Base-by-base conservation (phyloP, 2,113 vertebrate species). In the Perca fluviatilis region DNA sequence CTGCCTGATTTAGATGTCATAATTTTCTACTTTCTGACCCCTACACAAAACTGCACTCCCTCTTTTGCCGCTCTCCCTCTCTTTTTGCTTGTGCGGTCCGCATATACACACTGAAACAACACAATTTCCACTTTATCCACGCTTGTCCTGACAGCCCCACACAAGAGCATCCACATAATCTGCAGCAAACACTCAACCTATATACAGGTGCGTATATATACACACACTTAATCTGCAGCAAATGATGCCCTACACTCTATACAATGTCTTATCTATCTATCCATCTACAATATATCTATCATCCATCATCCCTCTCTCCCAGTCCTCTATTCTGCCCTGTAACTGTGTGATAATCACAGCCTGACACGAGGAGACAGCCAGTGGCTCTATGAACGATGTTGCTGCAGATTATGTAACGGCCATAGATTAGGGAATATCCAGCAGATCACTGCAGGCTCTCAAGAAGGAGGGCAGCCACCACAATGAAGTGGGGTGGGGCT, bases 361-460 rank as follows among this genome's bases (percentile, higher is more conserved):
- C 82, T 80, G 90, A 93, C 90, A 88, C 86, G 89, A 94, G 84
- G 91, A 94, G 89, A 93, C 92, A 96, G 93, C 73, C 93, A 84
- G 86, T 83, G 89, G 85, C 87, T 91, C 92, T 74, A 80, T 84
- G 64, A 87, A 89, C 56, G 77, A 84, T 80, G 86, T 84, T 94
- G 92, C 81, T 75, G 70, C 53, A 84, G 93, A 89, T 95, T 95
- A 92, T 67, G 80, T 94, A 96, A 96, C 62, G 82, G 84, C 80
- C 83, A 90, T 93, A 94, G 93, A 94, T 94, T 90, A 95, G 89
- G 88, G 91, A 94, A 93, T 90, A 93, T 93, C 91, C 89, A 84
- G 74, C 84, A 86, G 88, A 92, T 93, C 93, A 91, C 81, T 77
- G 80, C 67, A 64, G 77, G 88, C 88, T 90, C 87, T 87, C 58